Base-by-base conservation (phyloP, 2,888 invertebrate genomes). In the Byasa hedistus region DNA sequence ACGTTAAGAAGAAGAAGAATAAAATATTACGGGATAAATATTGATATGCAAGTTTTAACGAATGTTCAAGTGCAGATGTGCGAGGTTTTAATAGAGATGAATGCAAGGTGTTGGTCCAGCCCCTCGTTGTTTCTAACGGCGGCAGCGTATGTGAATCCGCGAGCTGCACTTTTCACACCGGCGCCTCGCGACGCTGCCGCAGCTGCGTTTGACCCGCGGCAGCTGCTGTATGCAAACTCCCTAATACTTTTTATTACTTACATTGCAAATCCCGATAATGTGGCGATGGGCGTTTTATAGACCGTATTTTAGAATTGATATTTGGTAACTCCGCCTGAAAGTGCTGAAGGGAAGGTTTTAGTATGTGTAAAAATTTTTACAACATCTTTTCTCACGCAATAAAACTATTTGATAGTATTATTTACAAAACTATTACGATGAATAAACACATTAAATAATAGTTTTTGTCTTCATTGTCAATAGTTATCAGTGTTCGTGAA, bases 171-270 rank as follows among this genome's bases (percentile, higher is more conserved):
- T 86, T 91, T 91, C 91, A 91, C 91, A 91, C 83, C 84, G 82
- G 74, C 73, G 68, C 15, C 22, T 8, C 68, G 74, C 77, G 75
- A 78, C 55, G 79, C 56, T 57, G 65, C 76, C 81, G 81, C 88
- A 88, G 88, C 88, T 88, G 88, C 82, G 80, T 72, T 70, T 74
- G 76, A 74, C 76, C 74, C 75, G 76, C 76, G 75, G 75, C 73
- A 73, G 73, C 76, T 76, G 75, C 71, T 78, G 84, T 90, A 89
- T 90, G 91, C 89, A 89, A 89, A 89, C 90, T 80, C 88, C 89
- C 89, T 89, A 88, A 86, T 79, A 82, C 81, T 85, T 86, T 89
- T 89, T 89, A 89, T 89, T 86, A 79, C 82, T 71, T 69, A 70
- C 71, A 69, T 69, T 62, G 68, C 69, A 71, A 65, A 69, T 75